Evolutionary conservation across 2,113 vertebrate species (phyloP), one percentile per base, ranked within the genome.

Genomic region (Spea multiplicata): DNA sequence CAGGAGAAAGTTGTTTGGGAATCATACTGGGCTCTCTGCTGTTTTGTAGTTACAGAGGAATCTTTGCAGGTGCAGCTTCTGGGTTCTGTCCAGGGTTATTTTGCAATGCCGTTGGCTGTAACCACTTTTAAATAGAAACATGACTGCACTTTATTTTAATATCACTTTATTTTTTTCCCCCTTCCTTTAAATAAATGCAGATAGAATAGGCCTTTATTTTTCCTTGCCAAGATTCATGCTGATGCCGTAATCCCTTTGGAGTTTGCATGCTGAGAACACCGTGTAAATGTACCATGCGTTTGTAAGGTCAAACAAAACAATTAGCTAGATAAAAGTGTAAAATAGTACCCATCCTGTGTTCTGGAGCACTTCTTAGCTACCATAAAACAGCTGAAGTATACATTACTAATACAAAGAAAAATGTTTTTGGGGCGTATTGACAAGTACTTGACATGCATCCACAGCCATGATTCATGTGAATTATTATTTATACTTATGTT

Each of bases 11-110:
- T 91, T 90, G 84, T 87, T 91, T 84, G 85, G 87, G 83, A 90
- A 83, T 88, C 86, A 48, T 68, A 69, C 81, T 5, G 81, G 81
- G 82, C 69, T 78, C 67, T 83, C 8, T 64, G 74, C 75, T 48
- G n/a, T 73, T 88, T 79, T 84, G 78, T 85, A 86, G 87, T 80
- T 80, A 68, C 78, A 49, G 87, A 87, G 86, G 86, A 86, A 86
- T 87, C 82, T 76, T 66, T 80, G 86, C 90, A 91, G 91, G 89
- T 92, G 89, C 89, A 83, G 82, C 66, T 83, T 57, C 87, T 92
- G 90, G 87, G 84, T 75, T 68, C 0, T 16, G 82, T 87, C 91
- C 92, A 92, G 87, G 69, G 76, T 81, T 84, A 86, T 91, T 90
- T 90, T 88, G 88, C 87, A 90, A 88, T 84, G 78, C 80, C 84